Base-by-base conservation (phyloP, 2,888 invertebrate genomes). In the Clivina fossor region DNA sequence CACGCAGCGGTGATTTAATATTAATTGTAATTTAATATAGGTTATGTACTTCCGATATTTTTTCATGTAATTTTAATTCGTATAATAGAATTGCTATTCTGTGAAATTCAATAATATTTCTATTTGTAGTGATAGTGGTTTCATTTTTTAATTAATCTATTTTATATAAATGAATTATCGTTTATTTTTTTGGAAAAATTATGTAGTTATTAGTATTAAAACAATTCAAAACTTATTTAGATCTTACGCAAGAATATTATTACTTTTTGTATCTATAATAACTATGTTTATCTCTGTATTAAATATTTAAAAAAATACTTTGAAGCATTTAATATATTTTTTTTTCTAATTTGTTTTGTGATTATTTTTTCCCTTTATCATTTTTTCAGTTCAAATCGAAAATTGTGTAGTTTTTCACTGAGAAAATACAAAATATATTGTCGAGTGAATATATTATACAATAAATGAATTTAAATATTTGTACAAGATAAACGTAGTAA, bases 31-130 rank as follows among this genome's bases (percentile, higher is more conserved):
- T 50, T 40, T 50, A 50, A 50, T 18, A 41, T 50, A 50, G 41
- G 50, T 50, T 50, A 50, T 30, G 50, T 41, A 50, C 32, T 41
- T 50, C 50, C 38, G 28, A 50, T 50, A 50, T 40, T 50, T n/a
- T n/a, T 50, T 50, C 41, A 38, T 47, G 38, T 50, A 50, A 32
- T 50, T 50, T 50, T 50, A 50, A 41, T 50, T 30, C 50, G 20
- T 32, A 30, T 50, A 32, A 41, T 41, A 15, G n/a, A n/a, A n/a
- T n/a, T n/a, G n/a, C n/a, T n/a, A n/a, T n/a, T n/a, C n/a, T n/a
- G n/a, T n/a, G 50, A 41, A 18, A 18, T 3, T 33, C 41, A 50
- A 50, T 50, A 50, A 50, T 50, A 49, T 38, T 33, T 24, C 24
- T 38, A 50, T 50, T 50, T 50, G 50, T 50, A 50, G 41, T 50